phyloP scores from a whole-genome alignment of 2,113 vertebrate genomes.

The Rhinopomastus cyanomelas region DNA sequence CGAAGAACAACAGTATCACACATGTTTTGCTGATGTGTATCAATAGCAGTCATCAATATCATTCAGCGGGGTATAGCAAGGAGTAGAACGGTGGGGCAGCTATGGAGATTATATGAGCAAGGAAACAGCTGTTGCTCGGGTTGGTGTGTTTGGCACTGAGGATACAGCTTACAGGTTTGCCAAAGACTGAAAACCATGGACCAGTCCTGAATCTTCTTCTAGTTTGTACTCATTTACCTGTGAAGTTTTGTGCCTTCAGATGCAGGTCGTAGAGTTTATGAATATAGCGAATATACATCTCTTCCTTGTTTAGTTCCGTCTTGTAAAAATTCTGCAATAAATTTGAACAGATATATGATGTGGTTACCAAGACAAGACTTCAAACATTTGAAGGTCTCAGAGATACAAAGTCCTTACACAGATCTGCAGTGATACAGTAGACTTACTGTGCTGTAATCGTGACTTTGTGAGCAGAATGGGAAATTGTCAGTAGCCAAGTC shows the following conservation, averaged over 20 bases:
- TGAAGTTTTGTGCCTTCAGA: constrained; percentile 97
- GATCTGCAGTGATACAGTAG: neutral
- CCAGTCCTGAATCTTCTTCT: neutral
- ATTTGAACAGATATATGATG: neutral
- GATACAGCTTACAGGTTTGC: neutral
- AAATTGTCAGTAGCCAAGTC: neutral
- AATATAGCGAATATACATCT: constrained; percentile 99
- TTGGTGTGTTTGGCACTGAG: neutral
- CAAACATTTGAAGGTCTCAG: neutral
- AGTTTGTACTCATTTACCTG: constrained; percentile 79
- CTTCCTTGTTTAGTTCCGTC: constrained; percentile 97
- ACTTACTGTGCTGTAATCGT: too few relatives aligned
- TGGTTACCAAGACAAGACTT: neutral
- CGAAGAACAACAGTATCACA: neutral
- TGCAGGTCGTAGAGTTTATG: constrained; percentile 98
- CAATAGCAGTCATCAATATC: neutral
- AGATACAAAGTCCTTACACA: neutral
- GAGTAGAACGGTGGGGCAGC: neutral
- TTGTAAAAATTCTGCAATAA: constrained; percentile 96
- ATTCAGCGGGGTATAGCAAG: neutral
- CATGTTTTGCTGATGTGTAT: neutral
- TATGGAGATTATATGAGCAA: neutral
- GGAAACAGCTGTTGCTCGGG: neutral
- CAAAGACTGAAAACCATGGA: neutral
- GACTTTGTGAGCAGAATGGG: neutral